Conservation (phyloP, 2,888 invertebrate species). For the Saturnia japonica region DNA sequence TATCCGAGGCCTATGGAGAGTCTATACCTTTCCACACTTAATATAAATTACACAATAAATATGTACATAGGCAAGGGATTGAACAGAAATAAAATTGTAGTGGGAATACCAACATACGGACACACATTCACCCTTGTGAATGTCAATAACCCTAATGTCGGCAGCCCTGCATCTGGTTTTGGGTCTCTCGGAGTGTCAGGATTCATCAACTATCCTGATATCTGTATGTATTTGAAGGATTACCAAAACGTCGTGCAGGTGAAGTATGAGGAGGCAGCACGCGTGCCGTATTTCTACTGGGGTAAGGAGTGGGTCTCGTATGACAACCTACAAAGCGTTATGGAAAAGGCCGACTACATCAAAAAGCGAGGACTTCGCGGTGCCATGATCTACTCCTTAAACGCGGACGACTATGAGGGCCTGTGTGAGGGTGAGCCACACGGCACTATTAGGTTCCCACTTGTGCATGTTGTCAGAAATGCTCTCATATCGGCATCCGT, state of each 20-base stretch:
- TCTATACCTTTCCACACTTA: slow-evolving; percentile 86
- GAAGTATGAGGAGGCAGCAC: slow-evolving; percentile 84
- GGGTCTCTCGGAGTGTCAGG: slow-evolving; percentile 87
- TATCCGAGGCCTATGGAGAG: slow-evolving; percentile 83
- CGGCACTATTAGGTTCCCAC: slow-evolving; percentile 41
- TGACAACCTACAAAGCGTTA: slow-evolving; percentile 87
- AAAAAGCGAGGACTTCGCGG: slow-evolving; percentile 86
- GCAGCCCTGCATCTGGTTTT: slow-evolving; percentile 86
- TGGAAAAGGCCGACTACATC: slow-evolving; percentile 86
- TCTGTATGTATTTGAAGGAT: slow-evolving; percentile 84
- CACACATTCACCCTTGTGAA: slow-evolving; percentile 89
- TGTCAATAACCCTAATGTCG: slow-evolving; percentile 83
- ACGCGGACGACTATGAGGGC: slow-evolving; percentile 88
- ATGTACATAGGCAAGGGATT: slow-evolving; percentile 90
- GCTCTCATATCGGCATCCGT: slow-evolving; percentile 16
- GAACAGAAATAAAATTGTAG: slow-evolving; percentile 87
- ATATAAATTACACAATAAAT: slow-evolving; percentile 90
- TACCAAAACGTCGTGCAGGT: slow-evolving; percentile 74
- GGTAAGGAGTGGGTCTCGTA: slow-evolving; percentile 91
- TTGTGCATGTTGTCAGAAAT: slow-evolving; percentile 45
- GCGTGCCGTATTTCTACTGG: slow-evolving; percentile 89
- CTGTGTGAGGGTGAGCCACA: slow-evolving; percentile 64
- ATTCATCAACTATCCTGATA: slow-evolving; percentile 86
- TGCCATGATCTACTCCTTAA: slow-evolving; percentile 92
- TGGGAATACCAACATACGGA: slow-evolving; percentile 94